Percentiles rank a stretch among this genome's conserved stretches.
Conservation (phyloP, 2,113 vertebrate genomes). For the Nesoenas mayeri region DNA sequence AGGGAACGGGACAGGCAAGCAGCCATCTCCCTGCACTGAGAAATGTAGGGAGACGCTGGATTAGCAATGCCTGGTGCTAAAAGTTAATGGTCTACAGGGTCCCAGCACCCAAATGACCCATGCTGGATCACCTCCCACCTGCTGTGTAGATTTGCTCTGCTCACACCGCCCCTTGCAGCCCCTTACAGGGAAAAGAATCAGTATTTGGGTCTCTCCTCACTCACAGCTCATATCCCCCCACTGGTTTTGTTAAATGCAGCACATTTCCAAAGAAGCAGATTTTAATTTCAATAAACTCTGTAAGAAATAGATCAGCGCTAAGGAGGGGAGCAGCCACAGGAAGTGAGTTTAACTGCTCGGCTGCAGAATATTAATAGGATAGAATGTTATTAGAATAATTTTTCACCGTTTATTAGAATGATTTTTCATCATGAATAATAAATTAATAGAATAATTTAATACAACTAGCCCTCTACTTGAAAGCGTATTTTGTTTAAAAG, state of each 20-base stretch:
- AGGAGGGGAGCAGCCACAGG: constrained; percentile 47
- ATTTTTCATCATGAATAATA: constrained; percentile 76
- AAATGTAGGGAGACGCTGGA: not conserved
- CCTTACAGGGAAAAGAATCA: not conserved
- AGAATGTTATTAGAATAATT: constrained; percentile 72
- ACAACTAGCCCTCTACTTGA: constrained; percentile 11
- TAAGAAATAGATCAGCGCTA: constrained; percentile 57
- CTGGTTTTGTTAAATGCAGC: constrained; percentile 12
- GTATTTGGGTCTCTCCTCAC: not conserved
- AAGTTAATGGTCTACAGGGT: not conserved
- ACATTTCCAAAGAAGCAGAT: constrained; percentile 35
- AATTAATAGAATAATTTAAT: constrained; percentile 67
- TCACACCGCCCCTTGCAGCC: not conserved
- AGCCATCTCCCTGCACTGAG: not conserved
- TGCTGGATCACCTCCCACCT: not conserved
- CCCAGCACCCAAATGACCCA: not conserved
- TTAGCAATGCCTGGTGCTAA: not conserved
- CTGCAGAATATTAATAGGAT: constrained; percentile 66
- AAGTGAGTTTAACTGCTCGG: constrained; percentile 62
- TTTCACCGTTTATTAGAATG: constrained; percentile 74
- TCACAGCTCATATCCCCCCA: constrained; percentile 18
- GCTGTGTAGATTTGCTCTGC: not conserved
- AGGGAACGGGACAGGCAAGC: not conserved
- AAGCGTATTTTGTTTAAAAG: constrained; percentile 34
- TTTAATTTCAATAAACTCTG: constrained; percentile 60